A percentile compares a stretch with the other conserved stretches of the same genome.
These are phyloP conservation scores for Bujurquina vittata DNA, from an alignment of 2,113 vertebrate genomes.

Conservation along the genomic window DNA sequence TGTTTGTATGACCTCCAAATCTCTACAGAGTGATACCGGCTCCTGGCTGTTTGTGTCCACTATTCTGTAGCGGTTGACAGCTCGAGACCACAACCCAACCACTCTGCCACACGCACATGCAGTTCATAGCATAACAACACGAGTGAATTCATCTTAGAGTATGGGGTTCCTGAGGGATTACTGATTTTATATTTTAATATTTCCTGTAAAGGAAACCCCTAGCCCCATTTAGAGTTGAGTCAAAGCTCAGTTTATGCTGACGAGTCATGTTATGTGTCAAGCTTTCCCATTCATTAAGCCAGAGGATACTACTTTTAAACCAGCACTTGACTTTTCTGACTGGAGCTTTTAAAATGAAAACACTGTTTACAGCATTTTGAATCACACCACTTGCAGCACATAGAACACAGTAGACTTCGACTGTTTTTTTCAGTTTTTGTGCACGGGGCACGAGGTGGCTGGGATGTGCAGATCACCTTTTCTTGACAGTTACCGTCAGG, in stretches of 20 bases:
- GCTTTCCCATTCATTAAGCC: background rate
- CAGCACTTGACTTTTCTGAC: background rate
- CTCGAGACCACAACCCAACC: slow-evolving; percentile 84
- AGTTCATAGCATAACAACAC: background rate
- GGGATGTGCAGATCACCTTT: slow-evolving; percentile 81
- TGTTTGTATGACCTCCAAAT: background rate
- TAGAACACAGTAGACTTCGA: background rate
- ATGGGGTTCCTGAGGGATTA: background rate
- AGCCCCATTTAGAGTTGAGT: background rate
- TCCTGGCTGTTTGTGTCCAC: slow-evolving; percentile 88
- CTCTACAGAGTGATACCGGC: slow-evolving; percentile 68
- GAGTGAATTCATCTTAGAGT: background rate
- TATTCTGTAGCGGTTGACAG: slow-evolving; percentile 94
- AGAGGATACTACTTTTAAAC: background rate
- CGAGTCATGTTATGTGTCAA: background rate
- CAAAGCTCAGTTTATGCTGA: background rate
- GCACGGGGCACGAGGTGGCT: slow-evolving; percentile 63
- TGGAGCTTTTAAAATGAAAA: background rate
- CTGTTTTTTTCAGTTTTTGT: slow-evolving; percentile 36
- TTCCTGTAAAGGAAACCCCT: background rate
- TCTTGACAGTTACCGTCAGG: slow-evolving; percentile 51
- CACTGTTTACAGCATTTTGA: accelerated
- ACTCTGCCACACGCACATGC: slow-evolving; percentile 60
- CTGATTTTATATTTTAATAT: background rate
- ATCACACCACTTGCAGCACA: background rate